Conservation (phyloP, 2,113 vertebrate genomes). For the Felis catus region DNA sequence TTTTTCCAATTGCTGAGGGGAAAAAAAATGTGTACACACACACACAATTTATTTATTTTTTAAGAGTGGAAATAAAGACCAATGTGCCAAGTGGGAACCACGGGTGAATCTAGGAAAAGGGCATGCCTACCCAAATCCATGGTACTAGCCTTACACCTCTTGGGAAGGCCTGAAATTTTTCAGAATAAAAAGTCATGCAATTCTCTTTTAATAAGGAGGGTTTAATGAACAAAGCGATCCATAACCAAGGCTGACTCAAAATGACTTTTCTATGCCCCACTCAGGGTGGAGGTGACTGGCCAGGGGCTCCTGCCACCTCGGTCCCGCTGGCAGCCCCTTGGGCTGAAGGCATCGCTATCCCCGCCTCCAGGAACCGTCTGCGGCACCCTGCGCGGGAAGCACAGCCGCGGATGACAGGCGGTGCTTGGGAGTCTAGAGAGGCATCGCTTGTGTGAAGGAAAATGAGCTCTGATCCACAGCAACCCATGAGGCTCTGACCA, state of each 20-base stretch:
- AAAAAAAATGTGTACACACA: background rate
- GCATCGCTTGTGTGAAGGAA: background rate
- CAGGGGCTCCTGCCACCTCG: background rate
- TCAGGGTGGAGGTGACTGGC: background rate
- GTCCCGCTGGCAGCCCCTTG: background rate
- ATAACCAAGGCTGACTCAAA: background rate
- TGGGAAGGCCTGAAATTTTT: background rate
- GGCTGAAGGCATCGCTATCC: background rate
- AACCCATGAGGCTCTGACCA: background rate
- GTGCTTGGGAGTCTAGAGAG: background rate
- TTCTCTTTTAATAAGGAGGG: background rate
- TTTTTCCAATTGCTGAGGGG: background rate
- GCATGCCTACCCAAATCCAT: background rate
- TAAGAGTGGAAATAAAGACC: background rate
- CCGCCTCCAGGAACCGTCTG: accelerated
- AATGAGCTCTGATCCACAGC: background rate
- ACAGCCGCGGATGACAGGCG: background rate
- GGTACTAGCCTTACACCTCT: background rate
- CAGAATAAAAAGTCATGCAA: background rate
- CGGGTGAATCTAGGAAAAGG: background rate
- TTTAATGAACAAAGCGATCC: background rate
- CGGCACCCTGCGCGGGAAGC: background rate
- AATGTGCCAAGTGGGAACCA: background rate
- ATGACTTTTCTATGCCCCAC: background rate
- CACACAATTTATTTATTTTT: background rate